phyloP scores from a whole-genome alignment of 2,797 vertebrate genomes.

The Epinephelus malabaricus region DNA sequence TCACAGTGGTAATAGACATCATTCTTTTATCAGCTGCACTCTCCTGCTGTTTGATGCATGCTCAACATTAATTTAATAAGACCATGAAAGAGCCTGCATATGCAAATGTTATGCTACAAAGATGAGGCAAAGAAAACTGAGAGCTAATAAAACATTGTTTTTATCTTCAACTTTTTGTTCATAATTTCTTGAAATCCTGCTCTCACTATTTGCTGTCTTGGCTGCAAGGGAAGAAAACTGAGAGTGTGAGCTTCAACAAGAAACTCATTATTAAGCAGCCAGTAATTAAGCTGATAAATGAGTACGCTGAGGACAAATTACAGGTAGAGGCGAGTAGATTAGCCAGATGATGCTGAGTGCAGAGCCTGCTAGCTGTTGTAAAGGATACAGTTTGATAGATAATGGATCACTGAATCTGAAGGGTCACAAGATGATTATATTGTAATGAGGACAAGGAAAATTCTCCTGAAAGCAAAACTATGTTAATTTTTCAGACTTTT shows the following conservation, averaged over 20 bases:
- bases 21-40: conserved; percentile 13
- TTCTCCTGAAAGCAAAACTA: neutral
- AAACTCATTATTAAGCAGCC: conserved; percentile 51
- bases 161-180: neutral
- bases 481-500: neutral
- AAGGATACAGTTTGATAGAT: neutral
- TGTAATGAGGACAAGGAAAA: neutral
- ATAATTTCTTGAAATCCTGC: neutral
- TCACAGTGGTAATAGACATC: neutral
- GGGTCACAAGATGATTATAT: neutral
- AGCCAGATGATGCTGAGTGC: conserved; percentile 33
- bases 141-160: neutral
- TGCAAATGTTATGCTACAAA: neutral
- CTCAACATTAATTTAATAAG: conserved; percentile 23
- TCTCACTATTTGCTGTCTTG: neutral
- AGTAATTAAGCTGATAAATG: conserved; percentile 63
- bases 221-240: conserved; percentile 18
- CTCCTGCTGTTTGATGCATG: conserved; percentile 7
- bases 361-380: neutral
- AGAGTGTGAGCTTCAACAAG: conserved; percentile 5
- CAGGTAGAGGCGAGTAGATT: conserved; percentile 31
- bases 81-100: conserved; percentile 22
- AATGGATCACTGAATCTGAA: neutral
- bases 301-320: conserved; percentile 43
- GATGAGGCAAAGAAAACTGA: neutral